A percentile compares a stretch with the other conserved stretches of the same genome.
Conservation (phyloP, 2,797 vertebrate species). For the Mustela erminea region DNA sequence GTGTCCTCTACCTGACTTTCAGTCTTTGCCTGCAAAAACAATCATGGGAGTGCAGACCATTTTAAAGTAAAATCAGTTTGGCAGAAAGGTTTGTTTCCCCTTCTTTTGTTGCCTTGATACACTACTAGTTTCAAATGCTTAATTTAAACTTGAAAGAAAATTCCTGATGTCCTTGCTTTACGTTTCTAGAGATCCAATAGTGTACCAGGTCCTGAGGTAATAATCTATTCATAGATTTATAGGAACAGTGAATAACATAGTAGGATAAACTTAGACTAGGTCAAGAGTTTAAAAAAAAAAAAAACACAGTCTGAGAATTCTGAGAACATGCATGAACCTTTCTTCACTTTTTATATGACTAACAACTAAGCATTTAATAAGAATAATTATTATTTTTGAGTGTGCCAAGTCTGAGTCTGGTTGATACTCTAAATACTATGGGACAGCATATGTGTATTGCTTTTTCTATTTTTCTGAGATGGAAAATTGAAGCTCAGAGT, state of each 20-base stretch:
- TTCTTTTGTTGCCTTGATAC: slow-evolving; percentile 79
- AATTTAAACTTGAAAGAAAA: slow-evolving; percentile 84
- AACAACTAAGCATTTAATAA: not conserved
- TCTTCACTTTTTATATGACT: not conserved
- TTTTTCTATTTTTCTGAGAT: not conserved
- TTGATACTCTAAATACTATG: not conserved
- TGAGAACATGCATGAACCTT: not conserved
- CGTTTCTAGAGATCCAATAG: slow-evolving; percentile 67
- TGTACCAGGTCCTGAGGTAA: slow-evolving; percentile 65
- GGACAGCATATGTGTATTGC: not conserved
- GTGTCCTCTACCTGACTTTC: slow-evolving; percentile 87
- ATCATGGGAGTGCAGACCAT: slow-evolving; percentile 79
- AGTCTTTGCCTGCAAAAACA: slow-evolving; percentile 81
- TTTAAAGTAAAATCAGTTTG: slow-evolving; percentile 85
- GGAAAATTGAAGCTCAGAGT: not conserved
- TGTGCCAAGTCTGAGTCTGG: not conserved
- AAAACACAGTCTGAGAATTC: not conserved
- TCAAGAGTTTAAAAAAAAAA: slow-evolving; percentile 35
- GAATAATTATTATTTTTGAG: not conserved
- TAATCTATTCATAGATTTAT: slow-evolving; percentile 67
- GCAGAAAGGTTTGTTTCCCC: slow-evolving; percentile 76
- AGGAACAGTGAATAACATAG: slow-evolving; percentile 47
- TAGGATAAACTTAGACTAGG: slow-evolving; percentile 35
- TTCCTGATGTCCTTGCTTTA: slow-evolving; percentile 77
- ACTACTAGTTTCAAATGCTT: slow-evolving; percentile 81